phyloP scores from a whole-genome alignment of 2,797 vertebrate genomes.

The Artibeus lituratus region DNA sequence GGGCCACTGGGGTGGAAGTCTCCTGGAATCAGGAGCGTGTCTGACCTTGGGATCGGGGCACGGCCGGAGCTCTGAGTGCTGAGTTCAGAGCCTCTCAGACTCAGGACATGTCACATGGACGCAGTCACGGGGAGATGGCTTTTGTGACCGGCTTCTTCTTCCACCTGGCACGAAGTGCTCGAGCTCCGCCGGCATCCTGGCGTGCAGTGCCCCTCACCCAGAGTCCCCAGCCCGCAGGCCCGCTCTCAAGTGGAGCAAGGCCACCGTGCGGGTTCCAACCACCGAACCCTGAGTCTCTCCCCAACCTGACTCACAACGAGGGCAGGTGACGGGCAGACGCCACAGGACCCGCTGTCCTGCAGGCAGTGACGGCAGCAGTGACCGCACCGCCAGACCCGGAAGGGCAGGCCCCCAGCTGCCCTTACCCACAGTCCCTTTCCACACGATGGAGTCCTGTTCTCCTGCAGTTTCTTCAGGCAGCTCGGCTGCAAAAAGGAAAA shows the following conservation, averaged over 20 bases:
- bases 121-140: no score
- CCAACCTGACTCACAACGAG: not conserved
- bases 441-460: no score
- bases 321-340: accelerated
- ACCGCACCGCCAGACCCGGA: accelerated
- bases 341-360: accelerated
- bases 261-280: no score
- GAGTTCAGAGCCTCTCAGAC: no score
- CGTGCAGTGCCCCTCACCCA: accelerated
- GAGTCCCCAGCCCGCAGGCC: accelerated
- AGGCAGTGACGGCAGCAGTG: accelerated
- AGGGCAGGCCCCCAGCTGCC: not conserved
- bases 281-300: accelerated
- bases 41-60: no score
- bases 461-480: not conserved
- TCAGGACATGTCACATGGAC: no score
- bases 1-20: no score
- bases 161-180: no score
- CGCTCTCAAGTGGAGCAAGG: accelerated
- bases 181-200: no score
- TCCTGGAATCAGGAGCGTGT: no score
- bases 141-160: no score
- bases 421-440: not conserved
- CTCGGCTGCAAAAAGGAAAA: not conserved
- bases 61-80: no score